These are phyloP conservation scores for Sphaerophoria taeniata DNA, from an alignment of 2,888 invertebrate genomes.

Conservation along the genomic window DNA sequence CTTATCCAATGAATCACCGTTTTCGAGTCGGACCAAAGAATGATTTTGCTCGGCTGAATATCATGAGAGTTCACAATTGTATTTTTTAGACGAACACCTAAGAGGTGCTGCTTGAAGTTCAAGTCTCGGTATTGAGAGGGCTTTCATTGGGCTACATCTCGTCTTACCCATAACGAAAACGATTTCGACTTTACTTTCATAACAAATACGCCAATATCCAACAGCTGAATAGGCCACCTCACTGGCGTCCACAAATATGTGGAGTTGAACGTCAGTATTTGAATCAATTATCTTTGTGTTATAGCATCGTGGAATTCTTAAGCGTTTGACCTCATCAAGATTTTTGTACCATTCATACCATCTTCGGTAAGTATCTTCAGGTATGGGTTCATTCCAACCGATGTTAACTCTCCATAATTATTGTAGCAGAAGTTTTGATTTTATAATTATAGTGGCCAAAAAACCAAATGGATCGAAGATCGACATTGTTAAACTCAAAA, in stretches of 20 bases:
- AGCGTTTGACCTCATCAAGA: not conserved
- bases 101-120: conserved; percentile 17
- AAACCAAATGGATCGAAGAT: conserved; percentile 15
- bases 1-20: conserved; percentile 65
- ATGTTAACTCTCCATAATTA: conserved; percentile 12
- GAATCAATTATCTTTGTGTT: not conserved
- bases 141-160: conserved; percentile 41
- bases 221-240: conserved; percentile 30
- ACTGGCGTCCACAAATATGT: conserved; percentile 20
- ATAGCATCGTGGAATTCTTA: conserved; percentile 20
- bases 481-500: conserved; percentile 13
- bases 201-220: conserved; percentile 21
- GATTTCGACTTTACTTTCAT: not conserved
- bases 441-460: conserved; percentile 13
- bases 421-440: conserved; percentile 18
- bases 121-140: conserved; percentile 58
- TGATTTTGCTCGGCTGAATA: conserved; percentile 9
- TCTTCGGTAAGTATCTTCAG: conserved; percentile 13
- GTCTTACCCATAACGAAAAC: conserved; percentile 22
- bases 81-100: conserved; percentile 53
- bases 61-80: conserved; percentile 31
- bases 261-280: conserved; percentile 4
- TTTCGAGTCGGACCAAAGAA: conserved; percentile 65
- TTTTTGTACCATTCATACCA: conserved; percentile 24
- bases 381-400: conserved; percentile 22